Base-by-base conservation (phyloP, 2,888 invertebrate genomes). In the Plebejus argus region DNA sequence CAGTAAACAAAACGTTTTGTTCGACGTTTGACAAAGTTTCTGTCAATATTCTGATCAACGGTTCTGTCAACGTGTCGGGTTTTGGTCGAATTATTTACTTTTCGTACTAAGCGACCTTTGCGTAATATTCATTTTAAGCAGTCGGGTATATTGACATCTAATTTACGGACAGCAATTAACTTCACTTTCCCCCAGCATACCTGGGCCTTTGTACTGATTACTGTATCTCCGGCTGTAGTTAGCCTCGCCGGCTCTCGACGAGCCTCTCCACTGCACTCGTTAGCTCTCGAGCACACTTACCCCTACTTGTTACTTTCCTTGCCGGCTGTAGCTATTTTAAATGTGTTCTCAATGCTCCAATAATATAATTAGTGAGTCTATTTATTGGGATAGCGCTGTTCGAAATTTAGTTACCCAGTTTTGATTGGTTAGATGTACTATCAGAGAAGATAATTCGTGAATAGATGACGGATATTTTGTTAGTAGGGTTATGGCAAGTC, bases 261-360 rank as follows among this genome's bases (percentile, higher is more conserved):
- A 82, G 83, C 82, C 85, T 81, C 88, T 89, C 83, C 81, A 85
- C 88, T 86, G 85, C 87, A 88, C 90, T 91, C 87, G 88, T 88
- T 87, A 88, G 83, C 82, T 87, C 85, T 86, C 84, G 80, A 91
- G 90, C 83, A 84, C 87, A 82, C 88, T 89, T 84, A 83, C 84
- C 82, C 80, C 83, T 81, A 83, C 87, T 87, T 88, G 90, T 90
- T 90, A 89, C 88, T 87, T 87, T 85, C 83, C 78, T 78, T 77
- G 70, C 76, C 78, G 78, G 75, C 77, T 58, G 33, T 80, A 77
- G 77, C 70, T 72, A 78, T 79, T 77, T 75, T 28, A 20, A 61
- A 66, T 58, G 10, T 61, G 15, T 66, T 28, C 66, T 33, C 66
- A 66, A 66, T 66, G 33, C 28, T 28, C 15, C 66, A 66, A 66